These are phyloP conservation scores for Nebria ingens DNA, from an alignment of 1,140 invertebrate genomes.

Conservation along the genomic window DNA sequence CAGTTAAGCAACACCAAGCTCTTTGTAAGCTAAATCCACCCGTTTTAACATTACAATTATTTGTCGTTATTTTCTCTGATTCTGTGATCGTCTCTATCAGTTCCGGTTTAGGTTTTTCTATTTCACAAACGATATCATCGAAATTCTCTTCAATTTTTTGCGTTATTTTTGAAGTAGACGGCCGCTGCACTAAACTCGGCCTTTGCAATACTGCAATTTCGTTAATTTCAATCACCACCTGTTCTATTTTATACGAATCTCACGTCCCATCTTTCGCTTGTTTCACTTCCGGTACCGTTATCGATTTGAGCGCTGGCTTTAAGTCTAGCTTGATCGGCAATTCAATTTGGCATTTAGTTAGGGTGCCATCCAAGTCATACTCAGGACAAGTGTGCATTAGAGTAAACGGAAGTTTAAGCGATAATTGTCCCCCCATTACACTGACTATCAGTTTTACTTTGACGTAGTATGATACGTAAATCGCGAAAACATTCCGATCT, in stretches of 20 bases:
- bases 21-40: conserved; percentile 37
- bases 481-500: conserved; percentile 76
- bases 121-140: conserved; percentile 9
- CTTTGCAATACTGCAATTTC: conserved; percentile 15
- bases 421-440: conserved; percentile 67
- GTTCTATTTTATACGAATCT: conserved; percentile 21
- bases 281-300: conserved; percentile 20
- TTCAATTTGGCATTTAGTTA: conserved; percentile 16
- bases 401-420: conserved; percentile 69
- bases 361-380: conserved; percentile 21
- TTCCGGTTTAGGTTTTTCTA: conserved; percentile 4
- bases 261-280: conserved; percentile 32
- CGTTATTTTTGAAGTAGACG: background rate
- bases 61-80: conserved; percentile 22
- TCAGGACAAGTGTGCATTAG: conserved; percentile 48
- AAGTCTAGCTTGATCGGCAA: conserved; percentile 11
- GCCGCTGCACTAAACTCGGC: background rate
- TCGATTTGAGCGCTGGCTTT: conserved; percentile 13
- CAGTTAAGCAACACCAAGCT: conserved; percentile 40
- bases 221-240: conserved; percentile 31
- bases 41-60: conserved; percentile 25
- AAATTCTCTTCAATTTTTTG: background rate
- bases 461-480: conserved; percentile 82
- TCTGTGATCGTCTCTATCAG: too few species aligned
- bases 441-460: conserved; percentile 72